Evolutionary conservation across 1,140 invertebrate species (phyloP).

Genomic region (Dreissena polymorpha): DNA sequence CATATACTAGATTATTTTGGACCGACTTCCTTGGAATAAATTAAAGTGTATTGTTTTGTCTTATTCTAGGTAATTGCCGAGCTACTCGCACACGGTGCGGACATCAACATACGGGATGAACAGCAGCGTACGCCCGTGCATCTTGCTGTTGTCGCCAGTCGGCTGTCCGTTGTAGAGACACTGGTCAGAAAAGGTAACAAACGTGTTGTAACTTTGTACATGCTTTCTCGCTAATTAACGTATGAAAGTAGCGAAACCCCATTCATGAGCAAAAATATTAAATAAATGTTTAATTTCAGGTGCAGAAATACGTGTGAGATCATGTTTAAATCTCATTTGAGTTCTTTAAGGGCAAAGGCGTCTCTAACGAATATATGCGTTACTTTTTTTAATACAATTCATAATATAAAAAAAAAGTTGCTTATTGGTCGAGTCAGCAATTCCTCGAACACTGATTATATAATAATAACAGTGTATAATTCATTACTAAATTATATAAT

Average conservation of each 20-base stretch:
- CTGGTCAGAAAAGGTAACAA: constrained; percentile 16
- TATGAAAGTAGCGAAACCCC: neutral
- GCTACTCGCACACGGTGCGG: constrained; percentile 3
- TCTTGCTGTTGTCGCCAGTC: constrained; percentile 14
- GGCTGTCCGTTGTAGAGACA: constrained; percentile 12
- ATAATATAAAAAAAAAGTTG: no score
- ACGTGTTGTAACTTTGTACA: neutral
- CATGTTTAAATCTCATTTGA: no score
- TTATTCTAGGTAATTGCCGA: no score
- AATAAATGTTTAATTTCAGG: neutral
- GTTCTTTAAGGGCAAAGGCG: no score
- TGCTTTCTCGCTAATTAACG: neutral
- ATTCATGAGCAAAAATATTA: neutral
- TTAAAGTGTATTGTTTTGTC: no score
- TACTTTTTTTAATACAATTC: no score
- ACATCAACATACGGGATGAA: constrained; percentile 26
- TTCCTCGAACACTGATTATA: neutral
- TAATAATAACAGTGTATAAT: neutral
- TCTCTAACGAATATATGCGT: no score
- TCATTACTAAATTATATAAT: neutral
- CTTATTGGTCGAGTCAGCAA: neutral
- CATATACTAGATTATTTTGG: no score
- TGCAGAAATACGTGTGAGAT: neutral
- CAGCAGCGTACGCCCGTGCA: constrained; percentile 24
- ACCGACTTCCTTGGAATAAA: no score